Evolutionary conservation across 2,797 vertebrate genomes (phyloP).

Genomic region (Moxostoma hubbsi): DNA sequence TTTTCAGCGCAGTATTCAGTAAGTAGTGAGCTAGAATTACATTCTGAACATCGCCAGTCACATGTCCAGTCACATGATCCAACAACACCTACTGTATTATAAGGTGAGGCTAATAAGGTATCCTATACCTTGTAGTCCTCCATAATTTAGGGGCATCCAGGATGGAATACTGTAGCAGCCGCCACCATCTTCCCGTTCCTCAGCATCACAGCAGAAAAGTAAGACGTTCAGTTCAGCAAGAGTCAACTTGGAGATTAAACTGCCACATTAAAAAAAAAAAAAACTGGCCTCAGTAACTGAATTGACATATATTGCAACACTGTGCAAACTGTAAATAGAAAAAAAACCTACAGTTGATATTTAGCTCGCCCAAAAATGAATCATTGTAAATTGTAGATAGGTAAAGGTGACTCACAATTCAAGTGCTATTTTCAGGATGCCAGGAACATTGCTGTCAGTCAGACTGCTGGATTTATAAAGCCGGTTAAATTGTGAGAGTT

Average conservation of each 20-base stretch:
- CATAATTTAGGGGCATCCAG: constrained; percentile 90
- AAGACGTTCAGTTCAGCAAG: constrained; percentile 89
- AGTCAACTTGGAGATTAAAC: constrained; percentile 87
- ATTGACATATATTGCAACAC: not conserved
- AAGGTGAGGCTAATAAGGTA: not conserved
- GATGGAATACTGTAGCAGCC: constrained; percentile 91
- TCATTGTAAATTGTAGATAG: too few relatives aligned
- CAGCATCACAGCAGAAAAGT: constrained; percentile 90
- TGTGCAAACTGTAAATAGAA: too few relatives aligned
- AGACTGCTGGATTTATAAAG: constrained; percentile 89
- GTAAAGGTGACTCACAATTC: constrained; percentile 76
- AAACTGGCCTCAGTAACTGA: not conserved
- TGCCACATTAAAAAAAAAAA: constrained; percentile 56
- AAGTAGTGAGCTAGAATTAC: too few relatives aligned
- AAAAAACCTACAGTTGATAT: too few relatives aligned
- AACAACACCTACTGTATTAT: not conserved
- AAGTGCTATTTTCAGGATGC: constrained; percentile 83
- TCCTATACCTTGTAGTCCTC: constrained; percentile 90
- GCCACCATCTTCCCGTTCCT: constrained; percentile 93
- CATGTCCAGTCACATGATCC: not conserved
- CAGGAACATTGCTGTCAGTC: constrained; percentile 78
- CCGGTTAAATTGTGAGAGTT: constrained; percentile 91
- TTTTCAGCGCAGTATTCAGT: too few relatives aligned
- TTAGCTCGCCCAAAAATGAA: too few relatives aligned
- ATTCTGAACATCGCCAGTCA: too few relatives aligned